Evolutionary conservation across 1,140 invertebrate species (phyloP).

Genomic region (Pollicipes pollicipes): DNA sequence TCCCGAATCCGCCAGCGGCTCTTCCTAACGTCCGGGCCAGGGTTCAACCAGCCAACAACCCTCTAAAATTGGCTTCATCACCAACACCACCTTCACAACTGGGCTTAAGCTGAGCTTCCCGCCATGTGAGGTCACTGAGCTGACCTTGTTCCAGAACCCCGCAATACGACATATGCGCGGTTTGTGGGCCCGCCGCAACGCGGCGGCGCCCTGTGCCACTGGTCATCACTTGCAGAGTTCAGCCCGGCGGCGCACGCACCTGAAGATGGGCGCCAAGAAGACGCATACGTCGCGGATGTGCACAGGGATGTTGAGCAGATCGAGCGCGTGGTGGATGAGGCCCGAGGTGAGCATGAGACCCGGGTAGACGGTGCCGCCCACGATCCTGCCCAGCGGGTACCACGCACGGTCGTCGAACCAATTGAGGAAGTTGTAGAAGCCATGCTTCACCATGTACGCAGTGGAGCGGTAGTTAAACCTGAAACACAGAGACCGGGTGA

Average conservation of each 20-base stretch:
- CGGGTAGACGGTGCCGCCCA: slow-evolving; percentile 76
- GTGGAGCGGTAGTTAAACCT: slow-evolving; percentile 99
- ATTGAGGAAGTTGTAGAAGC: slow-evolving; percentile 98
- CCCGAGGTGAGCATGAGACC: slow-evolving; percentile 98
- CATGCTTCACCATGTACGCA: slow-evolving; percentile 97
- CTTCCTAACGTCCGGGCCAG: too few relatives aligned
- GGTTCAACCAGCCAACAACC: too few relatives aligned
- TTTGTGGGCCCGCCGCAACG: too few relatives aligned
- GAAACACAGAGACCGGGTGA: slow-evolving; percentile 22
- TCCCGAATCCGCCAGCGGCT: too few relatives aligned
- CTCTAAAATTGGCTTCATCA: too few relatives aligned
- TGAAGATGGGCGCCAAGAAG: slow-evolving; percentile 93
- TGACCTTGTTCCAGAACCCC: too few relatives aligned
- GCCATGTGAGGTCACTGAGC: too few relatives aligned
- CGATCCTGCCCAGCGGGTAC: slow-evolving; percentile 76
- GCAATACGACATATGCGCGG: too few relatives aligned
- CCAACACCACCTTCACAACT: too few relatives aligned
- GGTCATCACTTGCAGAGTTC: too few relatives aligned
- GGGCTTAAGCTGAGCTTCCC: too few relatives aligned
- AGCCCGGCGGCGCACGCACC: slow-evolving; percentile 41
- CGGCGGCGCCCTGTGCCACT: too few relatives aligned
- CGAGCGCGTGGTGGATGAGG: slow-evolving; percentile 83
- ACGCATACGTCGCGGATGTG: slow-evolving; percentile 99
- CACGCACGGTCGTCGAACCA: slow-evolving; percentile 99
- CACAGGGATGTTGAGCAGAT: slow-evolving; percentile 83